These are phyloP conservation scores for Melanchra persicariae DNA, from an alignment of 2,888 invertebrate genomes.

Conservation along the genomic window DNA sequence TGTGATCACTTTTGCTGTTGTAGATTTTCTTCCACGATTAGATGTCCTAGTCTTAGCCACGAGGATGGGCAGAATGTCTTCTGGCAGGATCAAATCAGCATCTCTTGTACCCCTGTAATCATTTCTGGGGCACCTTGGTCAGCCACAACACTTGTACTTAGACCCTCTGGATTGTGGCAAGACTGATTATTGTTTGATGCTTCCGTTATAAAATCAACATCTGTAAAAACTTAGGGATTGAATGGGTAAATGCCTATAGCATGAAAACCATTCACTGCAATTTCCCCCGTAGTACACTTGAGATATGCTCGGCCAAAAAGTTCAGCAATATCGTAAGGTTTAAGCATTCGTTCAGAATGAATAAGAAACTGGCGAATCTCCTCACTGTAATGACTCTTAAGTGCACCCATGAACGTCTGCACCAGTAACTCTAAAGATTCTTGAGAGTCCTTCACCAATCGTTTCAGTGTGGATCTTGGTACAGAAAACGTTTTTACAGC, in stretches of 20 bases:
- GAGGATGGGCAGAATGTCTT: too few species aligned
- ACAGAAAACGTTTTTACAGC: constrained; percentile 10
- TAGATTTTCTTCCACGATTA: too few species aligned
- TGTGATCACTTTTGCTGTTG: too few species aligned
- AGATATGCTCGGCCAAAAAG: constrained; percentile 8
- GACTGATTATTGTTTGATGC: not conserved
- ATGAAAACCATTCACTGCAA: constrained; percentile 12
- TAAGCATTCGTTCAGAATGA: not conserved
- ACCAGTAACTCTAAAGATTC: constrained; percentile 13
- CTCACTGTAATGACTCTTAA: constrained; percentile 3
- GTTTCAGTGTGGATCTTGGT: not conserved
- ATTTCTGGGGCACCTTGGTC: not conserved
- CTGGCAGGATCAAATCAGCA: too few species aligned
- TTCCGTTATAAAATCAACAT: constrained; percentile 1
- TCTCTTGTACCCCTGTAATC: too few species aligned
- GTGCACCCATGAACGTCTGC: not conserved
- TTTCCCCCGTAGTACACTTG: not conserved
- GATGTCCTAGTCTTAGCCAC: too few species aligned
- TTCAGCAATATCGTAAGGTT: not conserved
- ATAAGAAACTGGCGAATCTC: constrained; percentile 3
- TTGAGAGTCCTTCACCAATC: constrained; percentile 13
- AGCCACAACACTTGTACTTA: not conserved
- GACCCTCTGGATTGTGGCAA: not conserved
- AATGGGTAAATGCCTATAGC: constrained; percentile 1
- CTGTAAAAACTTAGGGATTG: not conserved